Conservation (phyloP, 2,888 invertebrate genomes). For the Cephalotes varians region DNA sequence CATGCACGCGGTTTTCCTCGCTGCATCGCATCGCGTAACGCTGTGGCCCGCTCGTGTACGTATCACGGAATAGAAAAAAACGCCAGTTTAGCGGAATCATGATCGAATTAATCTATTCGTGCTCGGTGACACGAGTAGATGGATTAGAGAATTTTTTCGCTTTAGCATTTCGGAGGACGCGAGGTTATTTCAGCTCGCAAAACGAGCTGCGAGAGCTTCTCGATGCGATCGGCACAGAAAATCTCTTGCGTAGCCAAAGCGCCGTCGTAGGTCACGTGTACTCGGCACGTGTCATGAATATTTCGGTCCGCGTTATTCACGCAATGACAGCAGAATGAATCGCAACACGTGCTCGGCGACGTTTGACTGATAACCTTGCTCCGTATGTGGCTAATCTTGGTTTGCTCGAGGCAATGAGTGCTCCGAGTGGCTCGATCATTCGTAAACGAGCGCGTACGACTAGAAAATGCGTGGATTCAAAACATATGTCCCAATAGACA, state of each 20-base stretch:
- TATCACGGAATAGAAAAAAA: background rate
- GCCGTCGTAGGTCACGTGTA: conserved; percentile 69
- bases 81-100: conserved; percentile 4
- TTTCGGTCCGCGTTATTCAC: conserved; percentile 84
- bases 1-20: conserved; percentile 36
- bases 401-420: conserved; percentile 54
- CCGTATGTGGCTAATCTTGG: conserved; percentile 78
- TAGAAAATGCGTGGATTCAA: conserved; percentile 17
- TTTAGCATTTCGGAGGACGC: conserved; percentile 1
- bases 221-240: conserved; percentile 1
- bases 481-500: conserved; percentile 31
- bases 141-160: background rate
- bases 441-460: conserved; percentile 43
- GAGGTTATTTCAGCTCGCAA: conserved; percentile 48
- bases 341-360: conserved; percentile 81
- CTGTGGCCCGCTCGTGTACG: background rate
- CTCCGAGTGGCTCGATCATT: conserved; percentile 55
- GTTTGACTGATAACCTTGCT: conserved; percentile 82
- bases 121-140: background rate
- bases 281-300: conserved; percentile 77
- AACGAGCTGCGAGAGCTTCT: conserved; percentile 51
- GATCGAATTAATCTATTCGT: conserved; percentile 18
- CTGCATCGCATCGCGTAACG: conserved; percentile 12
- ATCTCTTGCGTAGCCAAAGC: conserved; percentile 44
- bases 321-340: conserved; percentile 85